Evolutionary conservation across 2,797 vertebrate genomes (phyloP), one percentile per base, ranked within the genome.

Genomic region (Oophaga sylvatica): DNA sequence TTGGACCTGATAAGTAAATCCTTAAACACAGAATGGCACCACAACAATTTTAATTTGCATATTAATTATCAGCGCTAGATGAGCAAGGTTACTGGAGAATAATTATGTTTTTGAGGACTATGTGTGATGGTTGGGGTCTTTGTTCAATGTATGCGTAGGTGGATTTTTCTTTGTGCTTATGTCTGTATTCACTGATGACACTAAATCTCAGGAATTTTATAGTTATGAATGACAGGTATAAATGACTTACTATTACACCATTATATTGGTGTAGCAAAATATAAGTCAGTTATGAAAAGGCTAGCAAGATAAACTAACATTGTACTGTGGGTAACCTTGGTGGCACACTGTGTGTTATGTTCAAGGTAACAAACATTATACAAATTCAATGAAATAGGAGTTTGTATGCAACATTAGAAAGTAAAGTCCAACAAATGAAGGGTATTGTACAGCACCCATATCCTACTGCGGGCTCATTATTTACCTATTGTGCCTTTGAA

Each of bases 11-110:
- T 75, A 87, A 73, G 79, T 80, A 81, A 81, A 87, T 75, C 56
- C 79, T 81, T 73, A 75, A 75, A 57, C 79, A 73, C 60, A 76
- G 57, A 87, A 81, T 45, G 41, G 68, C 67, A 81, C 35, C 53
- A 65, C 78, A 81, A 81, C 79, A 70, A 19, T 57, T 48, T 81
- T 76, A 75, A 87, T 87, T 87, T 87, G 68, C 85, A 87, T 87
- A 81, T 80, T 87, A 87, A 87, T 87, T 81, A 87, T 75, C 73
- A 76, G 41, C 59, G 59, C 31, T 75, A 81, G 79, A 87, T 87
- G 31, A 81, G 78, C 79, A 81, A 81, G 85, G 77, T 75, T 81
- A 41, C 81, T 57, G 63, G 68, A n/a, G 31, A 19, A 70, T 87
- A 80, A 81, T 76, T 59, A 87, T 81, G 60, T 81, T 60, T 80